Evolutionary conservation across 37 sponge, comb jelly and placozoan genomes (phyloP), one percentile per base, ranked within the genome.

Genomic region (Spongilla lacustris): DNA sequence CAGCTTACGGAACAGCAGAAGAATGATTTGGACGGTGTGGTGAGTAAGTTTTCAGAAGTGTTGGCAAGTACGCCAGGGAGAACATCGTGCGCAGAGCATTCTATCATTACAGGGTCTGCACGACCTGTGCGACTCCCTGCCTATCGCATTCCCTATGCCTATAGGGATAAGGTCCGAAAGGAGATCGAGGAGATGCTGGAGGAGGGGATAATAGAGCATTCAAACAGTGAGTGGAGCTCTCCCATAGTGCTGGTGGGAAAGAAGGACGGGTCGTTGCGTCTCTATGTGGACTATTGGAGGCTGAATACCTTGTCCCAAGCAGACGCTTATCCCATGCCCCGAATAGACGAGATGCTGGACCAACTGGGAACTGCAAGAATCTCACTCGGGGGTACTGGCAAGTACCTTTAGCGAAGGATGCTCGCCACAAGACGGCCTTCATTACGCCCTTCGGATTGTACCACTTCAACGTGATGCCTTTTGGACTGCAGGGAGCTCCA

Each of bases 211-310:
- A 35, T 83, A 8, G 48, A 83, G 78, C 83, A 83, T 58, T 83
- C 83, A 30, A 30, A 24, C 79, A 70, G 79, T 50, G 73, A 35
- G 14, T 86, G 86, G 86, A 73, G 68, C 67, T 87, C 24, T 4
- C 34, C 22, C 84, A 88, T 37, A 83, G 68, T 24, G 79, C 84
- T 75, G 83, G 71, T 32, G 29, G 41, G 41, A 41, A 41, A 41
- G 41, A 41, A 41, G 41, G 41, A 41, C 41, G 41, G 41, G 6
- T 41, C 68, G n/a, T 36, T 77, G 10, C n/a, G 83, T 41, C 68
- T 82, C 11, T 87, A 50, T 36, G 74, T 89, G 27, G 90, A 89
- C 81, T 89, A 89, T 71, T 73, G 90, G 23, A 74, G 29, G 81
- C 81, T 89, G 21, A 89, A 86, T 67, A 25, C 72, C 11, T 49